Evolutionary conservation across 2,797 vertebrate genomes (phyloP), one percentile per base, ranked within the genome.

Genomic region (Pantherophis vulpinus): DNA sequence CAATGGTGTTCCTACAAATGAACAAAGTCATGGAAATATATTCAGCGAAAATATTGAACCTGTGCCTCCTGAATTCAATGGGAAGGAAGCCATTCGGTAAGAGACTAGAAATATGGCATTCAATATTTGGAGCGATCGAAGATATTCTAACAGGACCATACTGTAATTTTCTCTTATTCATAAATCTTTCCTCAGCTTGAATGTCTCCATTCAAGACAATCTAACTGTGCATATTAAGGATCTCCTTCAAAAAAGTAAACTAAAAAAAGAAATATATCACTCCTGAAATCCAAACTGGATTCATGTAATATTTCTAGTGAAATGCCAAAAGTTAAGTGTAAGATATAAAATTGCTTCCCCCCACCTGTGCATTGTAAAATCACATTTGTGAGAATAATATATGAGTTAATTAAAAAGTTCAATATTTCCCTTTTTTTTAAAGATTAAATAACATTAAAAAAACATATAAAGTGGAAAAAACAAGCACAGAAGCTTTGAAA

Each of bases 71-170:
- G 98, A 99, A 95, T 98, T 99, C 96, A 97, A 97, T 96, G 99
- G 98, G 25, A 99, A 98, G 95, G 98, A 99, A 94, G 98, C 98
- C 93, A 99, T 99, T 96, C 99, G 99, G 99, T 99, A 95, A 96
- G 55, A 88, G 66, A 58, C 32, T 25, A 12, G 32, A 42, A 23
- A 88, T 66, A 61, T 66, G 42, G n/a, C 47, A 47, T 66, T 54
- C 10, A 51, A 51, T 23, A 32, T 37, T 55, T 55, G 66, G 23
- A 16, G n/a, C 3, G 0, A n/a, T n/a, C 0, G 63, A 66, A 66
- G 29, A n/a, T n/a, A 66, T n/a, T 66, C 12, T 11, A 66, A 27
- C 61, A 66, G 12, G 61, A 66, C 27, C 29, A 20, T 74, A 25
- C 25, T 90, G 20, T 56, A 56, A 66, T 37, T 32, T 56, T 74